Base-by-base conservation (phyloP, 2,888 invertebrate genomes). In the Tiliacea citrago region DNA sequence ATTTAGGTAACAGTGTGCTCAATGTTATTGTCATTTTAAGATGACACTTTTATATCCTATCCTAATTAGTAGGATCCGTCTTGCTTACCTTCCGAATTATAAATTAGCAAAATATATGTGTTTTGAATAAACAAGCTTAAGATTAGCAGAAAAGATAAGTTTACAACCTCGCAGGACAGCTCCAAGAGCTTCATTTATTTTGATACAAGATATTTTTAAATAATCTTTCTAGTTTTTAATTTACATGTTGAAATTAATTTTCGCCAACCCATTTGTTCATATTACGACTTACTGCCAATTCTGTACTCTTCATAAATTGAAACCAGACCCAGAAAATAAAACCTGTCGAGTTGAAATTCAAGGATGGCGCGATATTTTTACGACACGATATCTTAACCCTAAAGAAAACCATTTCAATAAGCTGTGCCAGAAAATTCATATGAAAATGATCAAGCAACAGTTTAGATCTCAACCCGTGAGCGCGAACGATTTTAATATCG, bases 401-500 rank as follows among this genome's bases (percentile, higher is more conserved):
- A 24, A 63, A 69, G 21, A 58, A 55, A 67, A 74, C 29, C 45
- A 49, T 70, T 79, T 67, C 67, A 82, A 65, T 82, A 79, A 71
- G 51, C 57, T 47, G 39, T 45, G 57, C 35, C 47, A 73, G 72
- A 82, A 77, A 81, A 70, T 83, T 82, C 81, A 79, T 83, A 79
- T 79, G 73, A 63, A 82, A 60, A 65, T 69, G 1, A 62, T 66
- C 75, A 51, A 66, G 24, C 60, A 24, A 68, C 65, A 75, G 60
- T 71, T 55, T 65, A 18, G 24, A 68, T 75, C 63, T 71, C 65
- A 45, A 55, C 35, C 49, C 72, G 42, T 16, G 68, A 70, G 69
- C 61, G 68, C 51, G 47, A 53, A 35, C 58, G 70, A 62, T 75
- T 87, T 86, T 88, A 89, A 89, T 89, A 88, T 88, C 86, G 78